Conservation (phyloP, 2,797 vertebrate genomes). For the Lepilemur ruficaudatus region DNA sequence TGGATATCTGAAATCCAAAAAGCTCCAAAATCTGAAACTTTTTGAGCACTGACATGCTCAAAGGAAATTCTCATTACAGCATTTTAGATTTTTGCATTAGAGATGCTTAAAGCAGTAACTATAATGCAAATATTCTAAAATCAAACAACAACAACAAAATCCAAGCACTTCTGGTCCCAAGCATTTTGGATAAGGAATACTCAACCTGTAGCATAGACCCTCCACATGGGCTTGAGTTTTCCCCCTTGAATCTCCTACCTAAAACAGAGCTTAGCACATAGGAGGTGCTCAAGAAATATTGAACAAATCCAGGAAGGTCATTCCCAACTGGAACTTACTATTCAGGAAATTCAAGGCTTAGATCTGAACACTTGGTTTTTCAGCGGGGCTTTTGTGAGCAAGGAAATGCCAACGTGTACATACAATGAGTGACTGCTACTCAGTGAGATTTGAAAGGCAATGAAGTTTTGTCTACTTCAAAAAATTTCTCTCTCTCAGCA, state of each 20-base stretch:
- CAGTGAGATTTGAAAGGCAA: not conserved
- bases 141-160: not conserved
- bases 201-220: not conserved
- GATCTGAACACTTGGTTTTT: not conserved
- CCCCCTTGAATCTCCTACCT: not conserved
- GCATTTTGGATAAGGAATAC: not conserved
- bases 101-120: not conserved
- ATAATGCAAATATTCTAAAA: not conserved
- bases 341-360: not conserved
- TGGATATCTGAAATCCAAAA: not conserved
- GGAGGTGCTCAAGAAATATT: not conserved
- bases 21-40: not conserved
- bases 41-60: not conserved
- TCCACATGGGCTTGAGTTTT: not conserved
- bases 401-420: not conserved
- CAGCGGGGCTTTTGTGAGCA: not conserved
- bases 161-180: not conserved
- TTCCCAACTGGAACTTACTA: not conserved
- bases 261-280: not conserved
- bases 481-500: not conserved
- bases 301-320: not conserved
- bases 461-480: not conserved
- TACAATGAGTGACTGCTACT: not conserved
- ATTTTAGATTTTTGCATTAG: not conserved
- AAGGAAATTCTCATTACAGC: not conserved